phyloP scores from a whole-genome alignment of 2,113 vertebrate genomes.

The Chlamydotis undulata region DNA sequence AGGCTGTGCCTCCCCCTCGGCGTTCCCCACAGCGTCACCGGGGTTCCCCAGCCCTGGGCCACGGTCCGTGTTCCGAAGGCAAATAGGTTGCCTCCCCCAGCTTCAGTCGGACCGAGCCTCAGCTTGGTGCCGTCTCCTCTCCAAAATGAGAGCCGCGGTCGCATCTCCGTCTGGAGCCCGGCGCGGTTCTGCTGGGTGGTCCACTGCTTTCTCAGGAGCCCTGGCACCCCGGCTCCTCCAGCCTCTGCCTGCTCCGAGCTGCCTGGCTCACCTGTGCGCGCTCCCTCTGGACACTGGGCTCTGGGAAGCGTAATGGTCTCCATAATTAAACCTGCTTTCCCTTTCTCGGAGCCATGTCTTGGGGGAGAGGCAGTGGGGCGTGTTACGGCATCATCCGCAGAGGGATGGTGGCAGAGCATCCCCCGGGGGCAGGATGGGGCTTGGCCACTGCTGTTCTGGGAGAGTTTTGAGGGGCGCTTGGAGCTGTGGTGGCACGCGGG shows the following conservation, averaged over 20 bases:
- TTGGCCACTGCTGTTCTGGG: neutral
- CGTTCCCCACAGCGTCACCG: accelerated
- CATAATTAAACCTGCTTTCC: neutral
- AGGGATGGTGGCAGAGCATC: neutral
- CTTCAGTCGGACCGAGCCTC: accelerated
- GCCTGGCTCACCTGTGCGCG: accelerated
- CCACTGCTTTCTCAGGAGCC: neutral
- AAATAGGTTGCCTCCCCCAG: neutral
- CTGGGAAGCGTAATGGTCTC: accelerated
- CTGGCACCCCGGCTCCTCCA: accelerated
- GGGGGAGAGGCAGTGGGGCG: neutral
- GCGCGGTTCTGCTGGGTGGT: neutral
- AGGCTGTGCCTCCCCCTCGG: neutral
- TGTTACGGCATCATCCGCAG: neutral
- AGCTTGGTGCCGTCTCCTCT: neutral
- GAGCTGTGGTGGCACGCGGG: accelerated
- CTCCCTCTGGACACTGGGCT: accelerated
- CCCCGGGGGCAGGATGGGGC: accelerated
- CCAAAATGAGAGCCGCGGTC: accelerated
- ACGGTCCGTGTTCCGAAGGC: accelerated
- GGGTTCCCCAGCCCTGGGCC: accelerated
- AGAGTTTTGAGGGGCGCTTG: neutral
- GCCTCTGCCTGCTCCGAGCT: neutral
- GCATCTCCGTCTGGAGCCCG: accelerated
- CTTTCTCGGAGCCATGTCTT: accelerated